Evolutionary conservation across 2,113 vertebrate genomes (phyloP), one percentile per base, ranked within the genome.

Genomic region (Brachypodius melanocephalos): DNA sequence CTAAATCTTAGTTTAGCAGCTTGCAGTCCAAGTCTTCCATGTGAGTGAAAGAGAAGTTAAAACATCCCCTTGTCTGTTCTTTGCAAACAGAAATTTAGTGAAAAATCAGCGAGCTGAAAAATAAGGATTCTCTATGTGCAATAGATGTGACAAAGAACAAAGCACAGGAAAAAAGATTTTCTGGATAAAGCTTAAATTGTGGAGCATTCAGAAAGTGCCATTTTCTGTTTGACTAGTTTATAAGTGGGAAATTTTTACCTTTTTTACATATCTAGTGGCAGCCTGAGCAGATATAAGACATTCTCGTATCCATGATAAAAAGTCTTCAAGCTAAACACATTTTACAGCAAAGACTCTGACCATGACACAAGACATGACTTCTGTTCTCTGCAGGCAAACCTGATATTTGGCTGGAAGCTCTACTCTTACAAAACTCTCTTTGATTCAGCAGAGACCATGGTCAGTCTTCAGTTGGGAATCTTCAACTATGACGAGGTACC

Each of bases 401-500:
- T 99, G 91, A 98, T 99, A 96, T 99, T 99, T 92, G 99, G 99
- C 31, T 99, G 99, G 99, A 99, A 98, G 95, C 98, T 99, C 48
- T 97, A 86, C 88, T 99, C 99, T 11, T 99, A 99, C 93, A 98
- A 98, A 97, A 99, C 99, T 55, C 97, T 99, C 68, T 97, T 98
- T 58, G 98, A 99, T 73, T 98, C 99, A 1, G 98, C 98, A 69
- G 98, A 98, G 97, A 99, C 98, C 22, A 98, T 99, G 97, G 97
- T 99, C 96, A 99, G 99, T 94, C 98, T 99, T 95, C 99, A 99
- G 97, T 97, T 99, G 69, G 99, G 99, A 74, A 99, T 99, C 96
- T 99, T 99, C 97, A 99, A 99, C 98, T 99, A 99, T 2, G 98
- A 99, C 51, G 99, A 99, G 98, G 99, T 99, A 98, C 29, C 4